Evolutionary conservation across 2,888 invertebrate genomes (phyloP).

Genomic region (Idaea dimidiata): DNA sequence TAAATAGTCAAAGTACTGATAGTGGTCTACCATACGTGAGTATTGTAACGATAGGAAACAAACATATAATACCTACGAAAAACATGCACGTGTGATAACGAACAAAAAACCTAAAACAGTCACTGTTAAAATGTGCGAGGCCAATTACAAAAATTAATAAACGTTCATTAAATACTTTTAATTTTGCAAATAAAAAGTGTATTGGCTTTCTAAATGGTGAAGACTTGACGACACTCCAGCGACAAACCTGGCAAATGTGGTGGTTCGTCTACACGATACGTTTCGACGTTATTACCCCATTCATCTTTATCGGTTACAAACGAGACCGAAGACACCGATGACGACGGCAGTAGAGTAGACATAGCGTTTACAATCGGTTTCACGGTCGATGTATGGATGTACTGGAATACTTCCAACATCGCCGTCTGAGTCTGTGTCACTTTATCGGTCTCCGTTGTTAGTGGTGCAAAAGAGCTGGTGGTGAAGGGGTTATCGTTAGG

Average conservation of each 20-base stretch:
- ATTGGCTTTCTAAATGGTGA: conserved; percentile 57
- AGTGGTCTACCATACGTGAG: not conserved
- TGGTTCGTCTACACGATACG: conserved; percentile 77
- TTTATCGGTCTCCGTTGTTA: conserved; percentile 69
- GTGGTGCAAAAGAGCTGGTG: conserved; percentile 68
- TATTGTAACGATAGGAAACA: conserved; percentile 1
- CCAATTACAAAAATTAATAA: conserved; percentile 16
- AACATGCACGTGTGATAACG: conserved; percentile 39
- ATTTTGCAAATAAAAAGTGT: conserved; percentile 66
- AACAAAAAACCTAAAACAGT: conserved; percentile 23
- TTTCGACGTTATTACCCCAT: conserved; percentile 74
- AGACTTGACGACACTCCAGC: conserved; percentile 69
- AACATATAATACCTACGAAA: conserved; percentile 17
- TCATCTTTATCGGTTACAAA: conserved; percentile 66
- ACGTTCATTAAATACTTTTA: conserved; percentile 12
- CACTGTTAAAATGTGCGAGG: conserved; percentile 20
- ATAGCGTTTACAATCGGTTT: conserved; percentile 70
- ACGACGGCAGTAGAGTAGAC: conserved; percentile 59
- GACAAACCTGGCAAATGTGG: conserved; percentile 79
- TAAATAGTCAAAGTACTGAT: not conserved
- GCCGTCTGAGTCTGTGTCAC: conserved; percentile 75
- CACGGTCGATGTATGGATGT: conserved; percentile 72
- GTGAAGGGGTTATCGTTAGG: conserved; percentile 77
- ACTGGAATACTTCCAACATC: conserved; percentile 77
- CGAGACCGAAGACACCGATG: conserved; percentile 59